phyloP scores from a whole-genome alignment of 2,797 vertebrate genomes.

The Squalus acanthias region DNA sequence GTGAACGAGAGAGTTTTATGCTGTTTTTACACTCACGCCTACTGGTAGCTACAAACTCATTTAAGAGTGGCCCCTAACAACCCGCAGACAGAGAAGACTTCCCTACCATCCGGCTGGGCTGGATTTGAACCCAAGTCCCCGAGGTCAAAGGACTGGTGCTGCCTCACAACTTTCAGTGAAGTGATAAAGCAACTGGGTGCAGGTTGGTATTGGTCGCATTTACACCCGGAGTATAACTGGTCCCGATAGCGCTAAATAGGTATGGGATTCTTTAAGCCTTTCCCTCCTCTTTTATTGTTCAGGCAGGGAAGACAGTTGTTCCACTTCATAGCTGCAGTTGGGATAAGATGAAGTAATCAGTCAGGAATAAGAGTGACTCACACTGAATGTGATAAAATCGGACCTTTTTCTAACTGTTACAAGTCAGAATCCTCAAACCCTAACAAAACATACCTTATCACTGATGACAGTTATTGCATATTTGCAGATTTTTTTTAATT shows the following conservation, averaged over 20 bases:
- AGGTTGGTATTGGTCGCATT: background rate
- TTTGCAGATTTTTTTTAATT: background rate
- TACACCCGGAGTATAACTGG: background rate
- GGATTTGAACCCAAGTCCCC: background rate
- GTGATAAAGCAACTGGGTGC: background rate
- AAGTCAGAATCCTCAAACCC: background rate
- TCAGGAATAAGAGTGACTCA: background rate
- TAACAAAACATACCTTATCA: background rate
- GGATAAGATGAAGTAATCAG: background rate
- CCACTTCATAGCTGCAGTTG: background rate
- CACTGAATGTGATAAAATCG: background rate
- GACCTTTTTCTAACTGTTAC: background rate
- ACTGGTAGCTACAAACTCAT: background rate
- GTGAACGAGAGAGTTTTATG: background rate
- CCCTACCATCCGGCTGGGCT: background rate
- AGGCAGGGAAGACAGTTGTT: background rate
- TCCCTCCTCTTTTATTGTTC: background rate
- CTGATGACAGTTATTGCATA: background rate
- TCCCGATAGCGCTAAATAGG: too few species aligned
- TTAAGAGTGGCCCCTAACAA: background rate
- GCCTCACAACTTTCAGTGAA: background rate
- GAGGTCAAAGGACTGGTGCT: background rate
- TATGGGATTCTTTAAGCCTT: background rate
- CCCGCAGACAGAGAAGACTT: background rate
- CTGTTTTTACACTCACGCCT: background rate